phyloP scores from a whole-genome alignment of 2,113 vertebrate species.

The Scomber colias region DNA sequence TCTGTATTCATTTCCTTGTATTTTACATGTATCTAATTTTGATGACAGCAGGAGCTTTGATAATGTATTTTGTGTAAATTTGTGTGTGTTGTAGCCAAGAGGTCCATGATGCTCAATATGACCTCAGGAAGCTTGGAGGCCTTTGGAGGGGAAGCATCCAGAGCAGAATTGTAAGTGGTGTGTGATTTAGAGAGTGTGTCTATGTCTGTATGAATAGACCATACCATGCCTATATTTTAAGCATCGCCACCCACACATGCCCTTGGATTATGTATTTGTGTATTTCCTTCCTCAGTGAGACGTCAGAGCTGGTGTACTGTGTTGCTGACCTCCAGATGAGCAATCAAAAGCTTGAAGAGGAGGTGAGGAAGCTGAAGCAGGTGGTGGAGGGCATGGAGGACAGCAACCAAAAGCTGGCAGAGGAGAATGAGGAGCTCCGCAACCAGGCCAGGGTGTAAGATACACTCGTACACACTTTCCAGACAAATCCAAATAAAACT shows the following conservation, averaged over 20 bases:
- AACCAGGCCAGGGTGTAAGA: constrained; percentile 86
- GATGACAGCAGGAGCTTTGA: not conserved
- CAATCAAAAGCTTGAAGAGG: constrained; percentile 91
- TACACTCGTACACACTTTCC: not conserved
- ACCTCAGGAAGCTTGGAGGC: constrained; percentile 89
- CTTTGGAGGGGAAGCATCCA: constrained; percentile 88
- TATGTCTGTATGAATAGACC: not conserved
- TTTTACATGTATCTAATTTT: not conserved
- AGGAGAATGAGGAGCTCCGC: constrained; percentile 85
- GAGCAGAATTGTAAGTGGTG: constrained; percentile 89
- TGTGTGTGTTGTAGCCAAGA: constrained; percentile 77
- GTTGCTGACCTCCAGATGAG: constrained; percentile 90
- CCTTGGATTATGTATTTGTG: not conserved
- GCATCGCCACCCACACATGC: not conserved
- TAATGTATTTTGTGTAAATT: not conserved
- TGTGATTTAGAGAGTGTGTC: not conserved
- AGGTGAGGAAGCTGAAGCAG: constrained; percentile 88
- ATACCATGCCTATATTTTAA: not conserved
- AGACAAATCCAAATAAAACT: not conserved
- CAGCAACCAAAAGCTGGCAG: constrained; percentile 85
- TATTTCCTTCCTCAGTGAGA: constrained; percentile 83
- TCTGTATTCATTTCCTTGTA: not conserved
- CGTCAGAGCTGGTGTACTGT: constrained; percentile 89
- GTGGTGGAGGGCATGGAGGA: constrained; percentile 89
- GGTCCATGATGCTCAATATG: constrained; percentile 79